Evolutionary conservation across 1,140 invertebrate genomes (phyloP), one percentile per base, ranked within the genome.

Genomic region (Trachymyrmex septentrionalis): DNA sequence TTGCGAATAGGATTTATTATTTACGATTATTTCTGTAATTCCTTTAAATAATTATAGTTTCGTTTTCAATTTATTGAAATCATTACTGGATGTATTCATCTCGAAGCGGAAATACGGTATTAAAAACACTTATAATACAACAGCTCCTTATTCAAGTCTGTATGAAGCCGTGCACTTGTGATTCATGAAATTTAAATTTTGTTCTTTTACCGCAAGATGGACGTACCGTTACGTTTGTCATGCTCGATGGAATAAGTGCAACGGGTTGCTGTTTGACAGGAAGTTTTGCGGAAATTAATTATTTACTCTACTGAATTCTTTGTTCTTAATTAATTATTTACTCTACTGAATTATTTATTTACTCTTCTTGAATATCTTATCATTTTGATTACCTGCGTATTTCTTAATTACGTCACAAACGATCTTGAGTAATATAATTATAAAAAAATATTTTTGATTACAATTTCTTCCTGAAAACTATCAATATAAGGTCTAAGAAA

Each of bases 201-300:
- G 10, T 44, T 3, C 10, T 5, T 71, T 71, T 67, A 30, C 66
- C 66, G 30, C 66, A 27, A 82, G 66, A 82, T 82, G 50, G 21
- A 38, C 48, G 21, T 59, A 82, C 21, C 53, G 21, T 44, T 67
- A 71, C 21, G 34, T n/a, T 82, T 69, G 7, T 21, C 27, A 55
- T 55, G 9, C 63, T 81, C 10, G 78, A 57, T 38, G 19, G 6
- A n/a, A 38, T 64, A 6, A 19, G 48, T 38, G n/a, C 21, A 81
- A 78, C 67, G 66, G 34, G 66, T 69, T 82, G 53, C 34, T 44
- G 16, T 59, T 72, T 9, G n/a, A 48, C 34, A 67, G 66, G 24
- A 24, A 78, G 34, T 21, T 48, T 66, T 48, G n/a, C 27, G 7
- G 9, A 21, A 38, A 34, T 50, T 30, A n/a, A 64, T 76, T 63